Conservation (phyloP, 2,797 vertebrate species). For the Syngnathus acus region DNA sequence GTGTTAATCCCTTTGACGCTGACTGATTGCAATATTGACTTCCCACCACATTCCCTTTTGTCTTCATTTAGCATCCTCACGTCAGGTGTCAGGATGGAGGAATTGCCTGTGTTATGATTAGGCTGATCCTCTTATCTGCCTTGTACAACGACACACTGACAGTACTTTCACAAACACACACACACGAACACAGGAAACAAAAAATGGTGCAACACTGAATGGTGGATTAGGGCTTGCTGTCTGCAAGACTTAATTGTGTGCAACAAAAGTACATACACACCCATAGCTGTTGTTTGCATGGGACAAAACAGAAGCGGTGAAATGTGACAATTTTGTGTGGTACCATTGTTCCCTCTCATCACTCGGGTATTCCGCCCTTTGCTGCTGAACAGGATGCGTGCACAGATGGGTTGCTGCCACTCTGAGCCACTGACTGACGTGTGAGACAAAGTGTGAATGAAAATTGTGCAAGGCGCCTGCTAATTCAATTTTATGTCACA, state of each 20-base stretch:
- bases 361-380: slow-evolving; percentile 19
- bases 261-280: too few relatives aligned
- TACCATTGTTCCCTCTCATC: slow-evolving; percentile 16
- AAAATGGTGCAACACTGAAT: background rate
- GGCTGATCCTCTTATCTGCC: background rate
- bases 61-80: background rate
- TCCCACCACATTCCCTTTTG: background rate
- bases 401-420: slow-evolving; percentile 42
- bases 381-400: slow-evolving; percentile 44
- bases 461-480: slow-evolving; percentile 38
- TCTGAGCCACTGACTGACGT: slow-evolving; percentile 37
- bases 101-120: background rate
- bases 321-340: slow-evolving; percentile 6
- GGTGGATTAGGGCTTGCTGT: background rate
- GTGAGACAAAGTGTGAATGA: slow-evolving; percentile 53
- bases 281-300: background rate
- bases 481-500: slow-evolving; percentile 18
- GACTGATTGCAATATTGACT: background rate
- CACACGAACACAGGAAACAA: too few relatives aligned
- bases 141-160: background rate
- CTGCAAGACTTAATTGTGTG: background rate
- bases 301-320: background rate
- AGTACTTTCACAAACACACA: background rate
- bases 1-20: background rate
- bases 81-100: background rate